Percentiles rank a stretch among this genome's conserved stretches.
These are phyloP conservation scores for Myotis vivesi DNA, from an alignment of 2,797 vertebrate genomes.

Conservation along the genomic window DNA sequence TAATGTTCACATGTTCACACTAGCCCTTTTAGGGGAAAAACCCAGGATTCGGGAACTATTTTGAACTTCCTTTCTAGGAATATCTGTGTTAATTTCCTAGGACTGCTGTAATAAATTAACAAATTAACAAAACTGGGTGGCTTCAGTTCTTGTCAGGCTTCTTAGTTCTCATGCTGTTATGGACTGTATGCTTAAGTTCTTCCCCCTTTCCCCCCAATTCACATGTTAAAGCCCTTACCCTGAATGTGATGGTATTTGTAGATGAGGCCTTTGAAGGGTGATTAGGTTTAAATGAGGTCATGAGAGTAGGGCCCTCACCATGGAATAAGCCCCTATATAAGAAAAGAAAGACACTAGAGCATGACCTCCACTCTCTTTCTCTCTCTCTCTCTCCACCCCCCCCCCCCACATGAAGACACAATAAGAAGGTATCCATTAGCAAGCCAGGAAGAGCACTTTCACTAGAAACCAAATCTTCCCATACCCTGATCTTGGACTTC, in stretches of 20 bases:
- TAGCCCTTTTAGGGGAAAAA: background rate
- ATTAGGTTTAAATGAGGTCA: background rate
- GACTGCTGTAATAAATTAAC: background rate
- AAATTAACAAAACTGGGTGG: background rate
- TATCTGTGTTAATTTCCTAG: background rate
- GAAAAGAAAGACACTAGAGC: background rate
- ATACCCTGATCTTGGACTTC: background rate
- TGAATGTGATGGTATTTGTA: background rate
- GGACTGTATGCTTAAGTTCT: background rate
- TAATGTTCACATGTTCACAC: background rate
- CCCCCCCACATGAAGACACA: background rate
- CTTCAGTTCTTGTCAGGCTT: background rate
- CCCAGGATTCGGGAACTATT: background rate
- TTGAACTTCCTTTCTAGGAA: background rate
- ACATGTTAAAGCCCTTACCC: background rate
- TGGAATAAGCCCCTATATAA: background rate
- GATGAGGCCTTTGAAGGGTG: background rate
- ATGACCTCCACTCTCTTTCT: background rate
- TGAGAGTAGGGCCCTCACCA: background rate
- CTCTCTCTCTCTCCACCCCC: background rate
- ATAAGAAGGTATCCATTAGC: background rate
- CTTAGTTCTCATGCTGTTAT: background rate
- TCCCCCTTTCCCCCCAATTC: background rate
- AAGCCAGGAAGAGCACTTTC: background rate
- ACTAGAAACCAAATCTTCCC: background rate